A percentile compares a stretch with the other conserved stretches of the same genome.
Conservation (phyloP, 1,140 invertebrate genomes). For the Laodelphax striatellus region DNA sequence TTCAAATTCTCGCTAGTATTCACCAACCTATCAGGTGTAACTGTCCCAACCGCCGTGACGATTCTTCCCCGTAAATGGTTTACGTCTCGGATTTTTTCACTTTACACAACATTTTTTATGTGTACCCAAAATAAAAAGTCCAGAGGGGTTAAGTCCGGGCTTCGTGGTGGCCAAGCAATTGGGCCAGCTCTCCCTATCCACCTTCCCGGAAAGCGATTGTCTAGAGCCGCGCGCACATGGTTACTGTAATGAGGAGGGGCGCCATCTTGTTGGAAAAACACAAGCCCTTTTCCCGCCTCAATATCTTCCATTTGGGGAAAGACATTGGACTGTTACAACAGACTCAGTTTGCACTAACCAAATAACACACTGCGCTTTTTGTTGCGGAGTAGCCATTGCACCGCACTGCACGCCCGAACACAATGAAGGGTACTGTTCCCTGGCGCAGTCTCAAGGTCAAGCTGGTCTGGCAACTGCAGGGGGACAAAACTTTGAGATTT, state of each 20-base stretch:
- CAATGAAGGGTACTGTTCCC: too few species aligned
- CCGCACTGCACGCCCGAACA: too few species aligned
- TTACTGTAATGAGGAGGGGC: background rate
- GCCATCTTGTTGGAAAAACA: slow-evolving; percentile 2
- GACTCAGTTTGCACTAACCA: too few species aligned
- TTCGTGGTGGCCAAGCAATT: slow-evolving; percentile 1
- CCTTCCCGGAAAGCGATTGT: slow-evolving; percentile 3
- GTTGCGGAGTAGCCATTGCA: too few species aligned
- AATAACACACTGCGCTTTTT: too few species aligned
- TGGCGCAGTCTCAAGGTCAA: too few species aligned
- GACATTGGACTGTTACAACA: too few species aligned
- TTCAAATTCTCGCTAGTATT: slow-evolving; percentile 10
- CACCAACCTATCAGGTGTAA: slow-evolving; percentile 8
- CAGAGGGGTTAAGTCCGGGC: background rate
- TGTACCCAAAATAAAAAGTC: slow-evolving; percentile 1
- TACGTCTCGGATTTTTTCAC: background rate
- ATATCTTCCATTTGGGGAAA: too few species aligned
- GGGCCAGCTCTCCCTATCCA: background rate
- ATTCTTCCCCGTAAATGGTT: slow-evolving; percentile 3
- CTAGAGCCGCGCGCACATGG: background rate
- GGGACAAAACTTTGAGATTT: too few species aligned
- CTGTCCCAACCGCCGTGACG: slow-evolving; percentile 2
- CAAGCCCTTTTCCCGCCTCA: too few species aligned
- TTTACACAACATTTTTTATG: slow-evolving; percentile 2
- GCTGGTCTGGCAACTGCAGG: too few species aligned